A percentile compares a stretch with the other conserved stretches of the same genome.
Evolutionary conservation across 2,797 vertebrate genomes (phyloP).

Genomic region (Loris lydekkerianus): DNA sequence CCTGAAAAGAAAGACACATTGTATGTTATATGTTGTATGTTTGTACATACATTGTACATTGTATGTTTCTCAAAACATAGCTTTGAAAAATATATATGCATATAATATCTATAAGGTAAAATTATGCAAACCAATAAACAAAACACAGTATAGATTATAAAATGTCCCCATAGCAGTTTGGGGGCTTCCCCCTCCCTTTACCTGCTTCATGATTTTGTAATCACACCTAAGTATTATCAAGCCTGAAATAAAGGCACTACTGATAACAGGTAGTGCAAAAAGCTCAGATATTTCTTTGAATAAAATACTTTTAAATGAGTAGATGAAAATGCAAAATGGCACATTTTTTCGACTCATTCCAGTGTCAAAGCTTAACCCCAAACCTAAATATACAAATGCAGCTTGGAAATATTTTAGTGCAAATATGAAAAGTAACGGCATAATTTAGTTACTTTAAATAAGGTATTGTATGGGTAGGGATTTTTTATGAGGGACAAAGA

Average conservation of each 20-base stretch:
- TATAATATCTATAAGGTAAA: slow-evolving; percentile 86
- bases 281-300: slow-evolving; percentile 70
- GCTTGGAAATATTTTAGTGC: slow-evolving; percentile 89
- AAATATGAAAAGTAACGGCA: slow-evolving; percentile 89
- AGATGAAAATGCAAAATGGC: slow-evolving; percentile 80
- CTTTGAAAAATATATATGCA: slow-evolving; percentile 88
- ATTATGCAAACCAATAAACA: slow-evolving; percentile 77
- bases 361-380: slow-evolving; percentile 88
- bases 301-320: slow-evolving; percentile 73
- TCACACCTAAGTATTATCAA: slow-evolving; percentile 66
- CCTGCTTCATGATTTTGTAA: slow-evolving; percentile 68
- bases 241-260: slow-evolving; percentile 78
- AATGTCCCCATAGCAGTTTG: slow-evolving; percentile 68
- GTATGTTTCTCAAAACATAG: slow-evolving; percentile 89
- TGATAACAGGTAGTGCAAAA: slow-evolving; percentile 77
- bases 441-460: slow-evolving; percentile 89
- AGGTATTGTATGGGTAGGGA: slow-evolving; percentile 83
- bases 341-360: slow-evolving; percentile 87
- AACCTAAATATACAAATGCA: slow-evolving; percentile 89
- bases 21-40: background rate
- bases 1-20: slow-evolving; percentile 68
- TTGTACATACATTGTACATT: background rate
- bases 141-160: slow-evolving; percentile 62
- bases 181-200: slow-evolving; percentile 55
- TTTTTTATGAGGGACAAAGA: slow-evolving; percentile 53